phyloP scores from a whole-genome alignment of 2,797 vertebrate genomes.

The Poeciliopsis gracilis region DNA sequence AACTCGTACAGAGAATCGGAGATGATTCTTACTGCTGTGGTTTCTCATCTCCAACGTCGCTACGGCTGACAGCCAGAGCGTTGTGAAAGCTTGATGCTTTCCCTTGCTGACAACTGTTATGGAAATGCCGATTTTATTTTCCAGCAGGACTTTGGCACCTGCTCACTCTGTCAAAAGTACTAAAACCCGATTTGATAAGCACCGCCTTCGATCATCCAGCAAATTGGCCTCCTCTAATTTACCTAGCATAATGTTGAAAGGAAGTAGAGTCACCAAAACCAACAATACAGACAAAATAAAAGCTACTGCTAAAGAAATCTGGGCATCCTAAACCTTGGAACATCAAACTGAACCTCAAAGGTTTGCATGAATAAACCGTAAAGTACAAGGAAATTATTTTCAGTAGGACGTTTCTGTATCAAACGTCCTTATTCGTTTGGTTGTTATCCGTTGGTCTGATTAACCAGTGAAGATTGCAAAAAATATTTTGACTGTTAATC shows the following conservation, averaged over 20 bases:
- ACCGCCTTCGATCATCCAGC: background rate
- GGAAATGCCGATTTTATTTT: background rate
- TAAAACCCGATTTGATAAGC: background rate
- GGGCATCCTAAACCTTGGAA: too few species aligned
- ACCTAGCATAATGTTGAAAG: background rate
- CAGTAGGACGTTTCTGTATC: background rate
- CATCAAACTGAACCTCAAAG: background rate
- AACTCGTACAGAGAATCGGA: background rate
- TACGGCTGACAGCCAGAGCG: too few species aligned
- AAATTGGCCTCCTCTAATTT: background rate
- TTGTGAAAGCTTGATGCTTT: background rate
- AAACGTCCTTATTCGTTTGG: background rate
- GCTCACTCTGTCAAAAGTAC: background rate
- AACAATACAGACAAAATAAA: background rate
- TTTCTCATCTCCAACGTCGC: background rate
- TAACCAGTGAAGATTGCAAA: background rate
- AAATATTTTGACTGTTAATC: background rate
- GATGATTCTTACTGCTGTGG: background rate
- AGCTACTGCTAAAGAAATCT: background rate
- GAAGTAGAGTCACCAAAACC: background rate
- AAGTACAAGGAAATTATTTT: background rate
- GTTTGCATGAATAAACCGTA: background rate
- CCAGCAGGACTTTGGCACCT: background rate
- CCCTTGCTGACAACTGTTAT: background rate
- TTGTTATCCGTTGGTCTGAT: background rate